Conservation (phyloP, 1,140 invertebrate species). For the Dinothrombium tinctorium region DNA sequence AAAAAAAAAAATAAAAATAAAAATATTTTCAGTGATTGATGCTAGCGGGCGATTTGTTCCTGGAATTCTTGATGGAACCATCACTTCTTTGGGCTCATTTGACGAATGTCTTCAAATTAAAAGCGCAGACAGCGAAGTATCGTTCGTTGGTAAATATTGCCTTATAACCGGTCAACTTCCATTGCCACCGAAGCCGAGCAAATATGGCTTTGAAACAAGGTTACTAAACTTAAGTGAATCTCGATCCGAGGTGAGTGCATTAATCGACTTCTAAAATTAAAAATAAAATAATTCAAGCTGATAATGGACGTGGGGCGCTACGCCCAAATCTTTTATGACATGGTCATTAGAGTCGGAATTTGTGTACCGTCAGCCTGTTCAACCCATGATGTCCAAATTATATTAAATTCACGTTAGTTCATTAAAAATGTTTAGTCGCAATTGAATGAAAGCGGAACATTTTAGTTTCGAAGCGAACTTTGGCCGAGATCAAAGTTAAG, state of each 20-base stretch:
- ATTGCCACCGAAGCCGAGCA: slow-evolving; percentile 1
- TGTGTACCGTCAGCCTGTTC: slow-evolving; percentile 6
- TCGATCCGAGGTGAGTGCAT: no score
- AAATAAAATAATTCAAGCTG: slow-evolving; percentile 1
- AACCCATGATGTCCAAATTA: slow-evolving; percentile 2
- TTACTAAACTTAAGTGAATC: no score
- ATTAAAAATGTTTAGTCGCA: no score
- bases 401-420: slow-evolving; percentile 5
- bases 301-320: not conserved
- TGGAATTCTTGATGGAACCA: slow-evolving; percentile 10
- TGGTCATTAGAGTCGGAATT: not conserved
- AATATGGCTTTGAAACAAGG: not conserved
- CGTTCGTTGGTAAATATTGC: slow-evolving; percentile 6
- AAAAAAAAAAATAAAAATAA: no score
- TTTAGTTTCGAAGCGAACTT: no score
- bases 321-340: slow-evolving; percentile 6
- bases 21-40: no score
- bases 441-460: no score
- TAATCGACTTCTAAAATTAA: not conserved
- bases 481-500: no score
- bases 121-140: not conserved
- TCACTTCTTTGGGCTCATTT: slow-evolving; percentile 12
- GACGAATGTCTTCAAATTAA: slow-evolving; percentile 13
- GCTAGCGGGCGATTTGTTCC: slow-evolving; percentile 6
- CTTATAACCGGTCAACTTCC: not conserved